Conservation (phyloP, 1,140 invertebrate species). For the Euborellia annulipes region DNA sequence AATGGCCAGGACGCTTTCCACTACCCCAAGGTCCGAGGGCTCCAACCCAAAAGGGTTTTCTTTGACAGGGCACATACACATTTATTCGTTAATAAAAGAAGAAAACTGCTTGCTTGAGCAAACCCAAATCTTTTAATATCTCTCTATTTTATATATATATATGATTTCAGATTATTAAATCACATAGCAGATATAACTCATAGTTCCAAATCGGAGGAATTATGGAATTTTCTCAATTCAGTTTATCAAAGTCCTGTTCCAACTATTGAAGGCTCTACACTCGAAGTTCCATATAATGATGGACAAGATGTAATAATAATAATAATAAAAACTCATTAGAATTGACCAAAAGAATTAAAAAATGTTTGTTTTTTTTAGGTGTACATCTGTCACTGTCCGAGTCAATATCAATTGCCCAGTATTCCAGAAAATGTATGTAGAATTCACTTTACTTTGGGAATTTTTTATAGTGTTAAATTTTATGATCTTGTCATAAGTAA, state of each 20-base stretch:
- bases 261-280: conserved; percentile 24
- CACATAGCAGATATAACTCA: conserved; percentile 40
- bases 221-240: conserved; percentile 45
- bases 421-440: conserved; percentile 87
- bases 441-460: too few relatives aligned
- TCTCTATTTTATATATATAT: conserved; percentile 1
- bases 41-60: too few relatives aligned
- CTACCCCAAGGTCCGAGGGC: too few relatives aligned
- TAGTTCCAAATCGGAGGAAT: conserved; percentile 29
- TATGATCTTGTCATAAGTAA: too few relatives aligned
- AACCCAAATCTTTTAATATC: too few relatives aligned
- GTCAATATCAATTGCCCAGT: conserved; percentile 65
- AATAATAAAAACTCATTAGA: conserved; percentile 12
- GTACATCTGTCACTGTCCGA: conserved; percentile 61
- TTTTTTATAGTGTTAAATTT: too few relatives aligned
- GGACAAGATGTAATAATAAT: conserved; percentile 30
- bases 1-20: too few relatives aligned
- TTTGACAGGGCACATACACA: too few relatives aligned
- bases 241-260: conserved; percentile 48
- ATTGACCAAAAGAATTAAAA: too few relatives aligned
- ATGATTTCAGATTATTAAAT: conserved; percentile 34
- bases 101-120: too few relatives aligned
- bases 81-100: too few relatives aligned
- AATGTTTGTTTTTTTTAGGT: conserved; percentile 35
- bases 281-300: conserved; percentile 39